Evolutionary conservation across 2,113 vertebrate genomes (phyloP).

Genomic region (Erythrocebus patas): DNA sequence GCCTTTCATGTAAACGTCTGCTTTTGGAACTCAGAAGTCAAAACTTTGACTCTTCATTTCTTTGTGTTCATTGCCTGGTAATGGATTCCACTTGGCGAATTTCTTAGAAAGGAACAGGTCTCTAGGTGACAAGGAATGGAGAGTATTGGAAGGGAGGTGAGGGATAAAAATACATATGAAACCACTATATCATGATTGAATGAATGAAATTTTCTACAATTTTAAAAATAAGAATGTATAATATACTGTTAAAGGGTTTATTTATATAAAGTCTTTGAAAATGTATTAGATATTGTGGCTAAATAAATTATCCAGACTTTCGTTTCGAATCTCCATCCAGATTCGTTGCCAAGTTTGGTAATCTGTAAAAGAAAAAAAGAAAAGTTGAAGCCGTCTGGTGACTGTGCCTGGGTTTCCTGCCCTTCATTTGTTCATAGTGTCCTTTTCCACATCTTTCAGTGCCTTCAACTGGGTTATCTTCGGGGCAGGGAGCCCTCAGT

Average conservation of each 20-base stretch:
- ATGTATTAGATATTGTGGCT: not conserved
- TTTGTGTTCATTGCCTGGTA: not conserved
- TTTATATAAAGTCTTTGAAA: not conserved
- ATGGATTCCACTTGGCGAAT: not conserved
- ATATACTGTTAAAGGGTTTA: not conserved
- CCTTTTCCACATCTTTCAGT: not conserved
- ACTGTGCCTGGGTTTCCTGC: not conserved
- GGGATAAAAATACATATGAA: not conserved
- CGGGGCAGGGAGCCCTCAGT: not conserved
- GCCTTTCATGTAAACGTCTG: not conserved
- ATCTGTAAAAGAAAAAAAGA: not conserved
- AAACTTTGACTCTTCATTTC: not conserved
- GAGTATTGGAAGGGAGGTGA: accelerated
- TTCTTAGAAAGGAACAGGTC: not conserved
- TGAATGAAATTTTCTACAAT: not conserved
- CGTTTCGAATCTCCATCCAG: not conserved
- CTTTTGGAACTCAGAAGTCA: not conserved
- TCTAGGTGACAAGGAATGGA: not conserved
- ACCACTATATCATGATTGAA: not conserved
- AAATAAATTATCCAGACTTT: not conserved
- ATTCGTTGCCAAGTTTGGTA: not conserved
- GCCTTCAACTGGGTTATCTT: not conserved
- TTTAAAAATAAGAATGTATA: not conserved
- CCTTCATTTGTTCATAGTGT: accelerated
- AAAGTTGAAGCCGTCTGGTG: not conserved